phyloP scores from a whole-genome alignment of 2,797 vertebrate genomes.

The Lerista edwardsae region DNA sequence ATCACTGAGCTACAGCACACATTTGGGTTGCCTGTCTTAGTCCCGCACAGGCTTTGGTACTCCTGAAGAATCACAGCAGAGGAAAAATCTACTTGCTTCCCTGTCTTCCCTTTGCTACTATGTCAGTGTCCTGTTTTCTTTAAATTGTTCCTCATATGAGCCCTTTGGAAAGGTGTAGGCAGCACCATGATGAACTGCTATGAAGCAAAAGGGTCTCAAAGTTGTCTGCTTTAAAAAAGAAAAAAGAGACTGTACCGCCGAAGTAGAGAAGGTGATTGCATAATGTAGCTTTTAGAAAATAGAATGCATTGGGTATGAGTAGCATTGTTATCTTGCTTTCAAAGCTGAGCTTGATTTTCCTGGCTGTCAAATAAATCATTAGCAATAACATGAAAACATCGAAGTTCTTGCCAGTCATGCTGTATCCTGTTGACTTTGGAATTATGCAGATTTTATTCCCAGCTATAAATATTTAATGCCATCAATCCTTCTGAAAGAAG shows the following conservation, averaged over 20 bases:
- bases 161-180: background rate
- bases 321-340: background rate
- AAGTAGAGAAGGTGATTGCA: background rate
- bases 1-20: too few species aligned
- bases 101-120: background rate
- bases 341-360: background rate
- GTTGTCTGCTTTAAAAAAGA: background rate
- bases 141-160: background rate
- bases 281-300: background rate
- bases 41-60: background rate
- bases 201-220: background rate
- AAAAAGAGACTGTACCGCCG: background rate
- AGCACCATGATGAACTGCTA: background rate
- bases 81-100: background rate
- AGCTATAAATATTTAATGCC: slow-evolving; percentile 40
- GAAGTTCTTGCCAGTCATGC: background rate
- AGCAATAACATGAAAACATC: slow-evolving; percentile 21
- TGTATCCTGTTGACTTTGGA: slow-evolving; percentile 31
- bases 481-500: slow-evolving; percentile 22
- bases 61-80: background rate
- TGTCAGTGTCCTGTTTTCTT: background rate
- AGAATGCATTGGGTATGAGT: background rate
- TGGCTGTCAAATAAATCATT: slow-evolving; percentile 34
- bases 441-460: slow-evolving; percentile 33
- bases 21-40: background rate